A percentile compares a stretch with the other conserved stretches of the same genome.
These are phyloP conservation scores for Eilema caniola DNA, from an alignment of 2,888 invertebrate species.

Conservation along the genomic window DNA sequence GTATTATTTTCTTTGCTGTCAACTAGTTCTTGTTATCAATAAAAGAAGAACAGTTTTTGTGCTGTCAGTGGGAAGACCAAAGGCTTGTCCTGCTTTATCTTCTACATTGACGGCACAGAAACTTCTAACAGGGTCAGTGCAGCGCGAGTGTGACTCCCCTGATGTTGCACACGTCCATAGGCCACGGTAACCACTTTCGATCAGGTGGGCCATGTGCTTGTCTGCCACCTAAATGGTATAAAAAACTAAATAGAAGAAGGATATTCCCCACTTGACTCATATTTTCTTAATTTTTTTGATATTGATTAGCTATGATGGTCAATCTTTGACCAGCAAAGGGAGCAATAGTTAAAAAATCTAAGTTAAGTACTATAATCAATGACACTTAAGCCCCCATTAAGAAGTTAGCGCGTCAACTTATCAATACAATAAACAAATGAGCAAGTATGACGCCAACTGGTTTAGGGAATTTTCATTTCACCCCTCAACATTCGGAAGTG, in stretches of 20 bases:
- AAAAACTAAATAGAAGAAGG: too few species aligned
- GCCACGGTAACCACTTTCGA: too few species aligned
- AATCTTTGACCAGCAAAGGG: not conserved
- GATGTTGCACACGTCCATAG: too few species aligned
- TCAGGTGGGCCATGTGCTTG: too few species aligned
- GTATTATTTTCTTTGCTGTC: not conserved
- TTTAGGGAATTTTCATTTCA: conserved; percentile 17
- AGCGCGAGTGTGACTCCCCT: too few species aligned
- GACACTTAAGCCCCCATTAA: conserved; percentile 2
- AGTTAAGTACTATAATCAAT: not conserved
- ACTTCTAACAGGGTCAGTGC: too few species aligned
- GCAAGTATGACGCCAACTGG: not conserved
- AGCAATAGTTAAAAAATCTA: not conserved
- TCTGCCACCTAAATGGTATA: too few species aligned
- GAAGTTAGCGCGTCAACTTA: conserved; percentile 25
- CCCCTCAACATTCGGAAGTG: conserved; percentile 21
- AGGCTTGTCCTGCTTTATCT: too few species aligned
- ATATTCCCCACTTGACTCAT: too few species aligned
- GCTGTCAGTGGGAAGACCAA: too few species aligned
- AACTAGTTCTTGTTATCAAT: not conserved
- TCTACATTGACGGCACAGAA: too few species aligned
- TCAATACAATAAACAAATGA: conserved; percentile 7
- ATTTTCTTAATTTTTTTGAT: too few species aligned
- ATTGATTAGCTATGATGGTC: not conserved
- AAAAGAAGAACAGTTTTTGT: not conserved